Conservation (phyloP, 2,888 invertebrate genomes). For the Euclidia mi region DNA sequence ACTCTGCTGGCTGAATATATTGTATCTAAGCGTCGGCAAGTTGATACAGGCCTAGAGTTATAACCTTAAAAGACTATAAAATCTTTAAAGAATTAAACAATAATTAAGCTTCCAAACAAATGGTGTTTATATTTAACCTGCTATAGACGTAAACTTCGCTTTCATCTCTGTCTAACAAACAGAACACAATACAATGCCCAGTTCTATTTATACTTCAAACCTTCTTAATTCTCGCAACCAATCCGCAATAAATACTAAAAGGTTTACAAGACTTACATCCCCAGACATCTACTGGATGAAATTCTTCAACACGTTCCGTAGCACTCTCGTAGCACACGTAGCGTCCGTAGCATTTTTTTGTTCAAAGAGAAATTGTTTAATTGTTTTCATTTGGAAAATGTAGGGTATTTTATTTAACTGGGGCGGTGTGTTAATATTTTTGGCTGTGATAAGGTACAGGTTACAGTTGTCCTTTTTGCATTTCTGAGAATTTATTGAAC, state of each 20-base stretch:
- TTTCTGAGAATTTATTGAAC: too few relatives aligned
- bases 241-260: constrained; percentile 38
- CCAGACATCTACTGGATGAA: constrained; percentile 16
- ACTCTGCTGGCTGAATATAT: too few relatives aligned
- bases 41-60: too few relatives aligned
- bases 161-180: neutral
- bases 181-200: neutral
- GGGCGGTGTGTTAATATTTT: too few relatives aligned
- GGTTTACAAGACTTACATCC: constrained; percentile 23
- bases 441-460: too few relatives aligned
- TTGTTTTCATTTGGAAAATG: constrained; percentile 3
- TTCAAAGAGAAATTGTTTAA: constrained; percentile 8
- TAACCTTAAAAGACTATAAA: too few relatives aligned
- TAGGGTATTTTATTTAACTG: neutral
- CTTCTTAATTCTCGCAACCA: constrained; percentile 30
- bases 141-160: neutral
- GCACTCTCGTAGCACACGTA: constrained; percentile 8
- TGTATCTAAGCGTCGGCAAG: too few relatives aligned
- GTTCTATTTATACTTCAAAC: constrained; percentile 16
- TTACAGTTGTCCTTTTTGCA: too few relatives aligned
- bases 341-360: constrained; percentile 1
- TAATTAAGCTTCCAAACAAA: too few relatives aligned
- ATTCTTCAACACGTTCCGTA: constrained; percentile 34
- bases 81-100: too few relatives aligned
- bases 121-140: too few relatives aligned